A percentile compares a stretch with the other conserved stretches of the same genome.
Conservation (phyloP, 2,113 vertebrate genomes). For the Nettapus auritus region DNA sequence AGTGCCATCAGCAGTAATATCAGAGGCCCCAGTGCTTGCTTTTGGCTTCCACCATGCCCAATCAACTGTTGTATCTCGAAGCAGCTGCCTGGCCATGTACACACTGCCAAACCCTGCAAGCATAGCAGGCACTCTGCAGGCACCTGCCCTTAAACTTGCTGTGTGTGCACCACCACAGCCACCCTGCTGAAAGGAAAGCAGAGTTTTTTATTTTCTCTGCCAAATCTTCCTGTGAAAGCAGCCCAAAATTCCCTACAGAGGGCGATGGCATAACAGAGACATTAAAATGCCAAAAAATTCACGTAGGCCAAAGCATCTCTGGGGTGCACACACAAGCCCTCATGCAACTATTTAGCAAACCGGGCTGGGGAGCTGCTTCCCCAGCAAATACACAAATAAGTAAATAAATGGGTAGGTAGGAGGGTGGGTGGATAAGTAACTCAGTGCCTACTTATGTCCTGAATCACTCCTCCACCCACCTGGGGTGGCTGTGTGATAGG, state of each 20-base stretch:
- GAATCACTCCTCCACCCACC: background rate
- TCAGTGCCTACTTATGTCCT: background rate
- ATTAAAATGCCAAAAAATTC: background rate
- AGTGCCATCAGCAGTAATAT: background rate
- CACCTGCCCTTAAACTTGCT: background rate
- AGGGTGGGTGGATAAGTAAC: background rate
- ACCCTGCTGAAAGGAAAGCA: background rate
- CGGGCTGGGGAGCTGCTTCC: background rate
- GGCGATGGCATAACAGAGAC: background rate
- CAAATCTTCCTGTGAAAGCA: background rate
- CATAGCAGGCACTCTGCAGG: background rate
- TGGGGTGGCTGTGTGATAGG: background rate
- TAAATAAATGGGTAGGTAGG: background rate
- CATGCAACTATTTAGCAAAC: background rate
- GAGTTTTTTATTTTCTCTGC: background rate
- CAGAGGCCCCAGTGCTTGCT: background rate
- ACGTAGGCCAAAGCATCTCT: fast-evolving
- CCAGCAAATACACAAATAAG: background rate
- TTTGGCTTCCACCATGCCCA: background rate
- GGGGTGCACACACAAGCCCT: background rate
- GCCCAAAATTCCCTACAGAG: background rate
- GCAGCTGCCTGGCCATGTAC: fast-evolving
- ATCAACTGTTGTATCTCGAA: background rate
- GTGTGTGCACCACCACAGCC: background rate
- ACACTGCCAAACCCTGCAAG: background rate